Conservation (phyloP, 2,797 vertebrate genomes). For the Hydrocynus forskahlii region DNA sequence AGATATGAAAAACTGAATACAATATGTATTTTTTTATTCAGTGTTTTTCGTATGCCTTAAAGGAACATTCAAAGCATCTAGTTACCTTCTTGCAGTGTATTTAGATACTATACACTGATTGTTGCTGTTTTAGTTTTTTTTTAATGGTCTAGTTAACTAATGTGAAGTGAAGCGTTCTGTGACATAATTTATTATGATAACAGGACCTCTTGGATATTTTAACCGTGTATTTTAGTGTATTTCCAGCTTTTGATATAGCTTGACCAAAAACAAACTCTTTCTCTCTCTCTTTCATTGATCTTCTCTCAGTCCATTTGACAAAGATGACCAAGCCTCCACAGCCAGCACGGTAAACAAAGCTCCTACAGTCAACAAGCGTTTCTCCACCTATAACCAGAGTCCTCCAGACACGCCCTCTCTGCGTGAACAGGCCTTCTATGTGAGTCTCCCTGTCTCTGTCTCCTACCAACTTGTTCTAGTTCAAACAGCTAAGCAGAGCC, state of each 20-base stretch:
- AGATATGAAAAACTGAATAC: too few relatives aligned
- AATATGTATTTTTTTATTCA: too few relatives aligned
- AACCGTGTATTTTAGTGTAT: neutral
- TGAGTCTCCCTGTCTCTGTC: conserved; percentile 76
- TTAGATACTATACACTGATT: too few relatives aligned
- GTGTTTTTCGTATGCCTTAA: too few relatives aligned
- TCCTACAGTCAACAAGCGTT: conserved; percentile 89
- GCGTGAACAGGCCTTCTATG: conserved; percentile 94
- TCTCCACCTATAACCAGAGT: conserved; percentile 93
- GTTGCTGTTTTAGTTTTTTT: neutral
- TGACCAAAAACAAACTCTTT: neutral
- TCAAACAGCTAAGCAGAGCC: neutral
- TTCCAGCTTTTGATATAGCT: neutral
- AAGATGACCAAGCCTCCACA: conserved; percentile 88
- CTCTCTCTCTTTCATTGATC: neutral
- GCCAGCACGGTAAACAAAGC: conserved; percentile 89
- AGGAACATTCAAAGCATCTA: neutral
- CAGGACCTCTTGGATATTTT: neutral
- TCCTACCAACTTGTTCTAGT: neutral
- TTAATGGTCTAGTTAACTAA: too few relatives aligned
- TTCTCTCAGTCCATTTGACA: conserved; percentile 90
- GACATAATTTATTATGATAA: neutral
- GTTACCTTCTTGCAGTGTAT: neutral
- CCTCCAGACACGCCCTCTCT: conserved; percentile 91
- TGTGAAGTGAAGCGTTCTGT: neutral